Base-by-base conservation (phyloP, 35 echinoderm and acorn worm genomes). In the Hemicentrotus pulcherrimus region DNA sequence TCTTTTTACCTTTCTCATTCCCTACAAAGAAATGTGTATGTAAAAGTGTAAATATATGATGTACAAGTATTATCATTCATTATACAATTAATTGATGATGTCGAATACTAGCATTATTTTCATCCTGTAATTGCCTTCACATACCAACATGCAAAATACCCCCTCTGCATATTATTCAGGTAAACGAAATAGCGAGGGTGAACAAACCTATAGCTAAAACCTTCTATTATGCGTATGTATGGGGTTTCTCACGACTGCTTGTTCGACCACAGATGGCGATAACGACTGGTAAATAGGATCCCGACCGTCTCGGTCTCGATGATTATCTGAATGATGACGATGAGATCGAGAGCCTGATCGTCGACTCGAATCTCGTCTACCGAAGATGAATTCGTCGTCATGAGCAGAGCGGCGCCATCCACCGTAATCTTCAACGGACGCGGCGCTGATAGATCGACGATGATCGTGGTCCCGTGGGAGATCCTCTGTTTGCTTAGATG, bases 211-310 rank as follows among this genome's bases (percentile, higher is more conserved):
- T 2, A 33, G 28, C n/a, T 90, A 90, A 15, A 90, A 15, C n/a
- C 32, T 90, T 24, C 32, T 22, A 90, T 32, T 30, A 47, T 90
- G 46, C 15, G 46, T 14, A 58, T 58, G 91, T 2, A 93, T 93
- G 5, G 91, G 91, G 91, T 93, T 93, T 58, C 91, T 32, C 3
- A 93, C 91, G 46, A 93, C 91, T 12, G 91, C 32, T 47, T 55
- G 91, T 45, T 92, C 91, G 46, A 48, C 46, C 45, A 92, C 46
- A 0, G 48, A 92, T 18, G 91, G n/a, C 28, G 91, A 31, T 46
- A 55, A 19, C 18, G 91, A 31, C 28, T 48, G 45, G 5, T 58
- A 47, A 24, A 47, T 4, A 32, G 19, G 91, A 50, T 58, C 48
- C 45, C 91, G 91, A 93, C 31, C 32, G n/a, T 47, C 16, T 48